Evolutionary conservation across 2,113 vertebrate species (phyloP).

Genomic region (Stigmatopora nigra): DNA sequence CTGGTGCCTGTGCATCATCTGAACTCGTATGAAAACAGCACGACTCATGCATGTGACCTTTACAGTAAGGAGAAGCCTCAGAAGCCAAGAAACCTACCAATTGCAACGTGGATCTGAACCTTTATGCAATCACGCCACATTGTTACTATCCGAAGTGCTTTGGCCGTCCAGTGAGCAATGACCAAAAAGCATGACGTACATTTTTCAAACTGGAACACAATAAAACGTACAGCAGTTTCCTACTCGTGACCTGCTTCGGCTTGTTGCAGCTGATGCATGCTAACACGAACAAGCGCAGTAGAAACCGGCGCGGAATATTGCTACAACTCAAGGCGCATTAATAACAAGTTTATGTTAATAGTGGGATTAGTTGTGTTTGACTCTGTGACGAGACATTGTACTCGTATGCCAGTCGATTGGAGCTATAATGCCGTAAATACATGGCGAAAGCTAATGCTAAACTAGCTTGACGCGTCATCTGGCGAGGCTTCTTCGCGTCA

Average conservation of each 20-base stretch:
- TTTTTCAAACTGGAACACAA: not conserved
- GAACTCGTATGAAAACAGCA: not conserved
- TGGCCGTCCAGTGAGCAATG: not conserved
- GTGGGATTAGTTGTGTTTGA: not conserved
- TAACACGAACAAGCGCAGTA: not conserved
- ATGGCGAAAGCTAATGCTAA: conserved; percentile 2
- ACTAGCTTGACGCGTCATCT: conserved; percentile 8
- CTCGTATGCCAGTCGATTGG: not conserved
- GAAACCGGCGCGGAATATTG: not conserved
- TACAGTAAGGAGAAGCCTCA: not conserved
- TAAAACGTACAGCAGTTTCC: not conserved
- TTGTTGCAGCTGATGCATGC: not conserved
- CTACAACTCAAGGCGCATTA: not conserved
- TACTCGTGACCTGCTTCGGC: not conserved
- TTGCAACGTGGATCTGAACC: not conserved
- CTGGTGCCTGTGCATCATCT: not conserved
- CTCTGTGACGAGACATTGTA: not conserved
- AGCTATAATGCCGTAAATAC: not conserved
- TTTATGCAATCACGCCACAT: not conserved
- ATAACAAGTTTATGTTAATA: not conserved
- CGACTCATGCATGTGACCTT: not conserved
- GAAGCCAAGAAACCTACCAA: not conserved
- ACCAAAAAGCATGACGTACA: not conserved
- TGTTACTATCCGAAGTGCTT: not conserved
- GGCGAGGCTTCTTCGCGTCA: not conserved